phyloP scores from a whole-genome alignment of 2,888 invertebrate genomes.

The Dryobotodes eremita region DNA sequence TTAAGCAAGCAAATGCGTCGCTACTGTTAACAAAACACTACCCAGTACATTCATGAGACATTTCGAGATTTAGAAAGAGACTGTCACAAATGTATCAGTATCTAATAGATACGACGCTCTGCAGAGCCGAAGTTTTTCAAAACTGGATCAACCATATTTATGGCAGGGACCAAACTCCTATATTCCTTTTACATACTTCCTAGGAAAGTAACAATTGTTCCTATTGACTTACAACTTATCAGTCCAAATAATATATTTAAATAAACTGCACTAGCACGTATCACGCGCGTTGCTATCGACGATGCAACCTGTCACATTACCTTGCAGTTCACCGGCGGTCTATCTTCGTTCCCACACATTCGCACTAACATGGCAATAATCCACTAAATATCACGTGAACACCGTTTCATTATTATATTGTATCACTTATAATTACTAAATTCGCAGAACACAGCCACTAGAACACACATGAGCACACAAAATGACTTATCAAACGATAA shows the following conservation, averaged over 20 bases:
- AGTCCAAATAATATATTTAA: slow-evolving; percentile 10
- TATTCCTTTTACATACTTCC: neutral
- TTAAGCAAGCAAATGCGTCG: neutral
- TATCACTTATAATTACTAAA: slow-evolving; percentile 73
- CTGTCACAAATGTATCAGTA: neutral
- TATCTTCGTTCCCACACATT: slow-evolving; percentile 81
- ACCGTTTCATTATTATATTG: slow-evolving; percentile 72
- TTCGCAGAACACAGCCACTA: slow-evolving; percentile 56
- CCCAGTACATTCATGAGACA: neutral
- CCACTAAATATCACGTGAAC: slow-evolving; percentile 66
- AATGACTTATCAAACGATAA: slow-evolving; percentile 61
- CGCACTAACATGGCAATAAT: slow-evolving; percentile 77
- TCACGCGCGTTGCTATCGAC: slow-evolving; percentile 9
- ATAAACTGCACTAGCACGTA: neutral
- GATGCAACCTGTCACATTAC: slow-evolving; percentile 65
- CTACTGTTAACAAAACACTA: neutral
- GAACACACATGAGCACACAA: slow-evolving; percentile 51
- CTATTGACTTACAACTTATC: neutral
- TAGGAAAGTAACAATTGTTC: neutral
- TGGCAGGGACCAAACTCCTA: neutral
- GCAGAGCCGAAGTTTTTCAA: neutral
- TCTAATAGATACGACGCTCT: neutral
- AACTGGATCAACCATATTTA: neutral
- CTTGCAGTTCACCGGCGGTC: slow-evolving; percentile 78
- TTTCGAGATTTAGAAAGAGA: neutral